Evolutionary conservation across 2,797 vertebrate genomes (phyloP), one percentile per base, ranked within the genome.

Genomic region (Iguana delicatissima): DNA sequence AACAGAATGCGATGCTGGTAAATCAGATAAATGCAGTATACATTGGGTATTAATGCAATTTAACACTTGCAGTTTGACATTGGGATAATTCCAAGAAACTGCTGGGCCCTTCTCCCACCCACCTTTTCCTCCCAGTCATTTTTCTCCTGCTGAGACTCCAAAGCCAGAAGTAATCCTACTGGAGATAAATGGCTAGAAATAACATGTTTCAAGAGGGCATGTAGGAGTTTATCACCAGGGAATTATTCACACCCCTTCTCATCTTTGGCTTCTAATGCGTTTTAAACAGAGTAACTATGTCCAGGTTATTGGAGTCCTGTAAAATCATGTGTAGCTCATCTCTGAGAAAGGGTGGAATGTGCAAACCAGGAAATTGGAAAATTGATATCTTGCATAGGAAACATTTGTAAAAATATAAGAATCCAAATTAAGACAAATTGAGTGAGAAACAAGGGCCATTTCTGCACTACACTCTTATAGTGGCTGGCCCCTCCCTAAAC

Each of bases 301-400:
- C 52, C 6, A 18, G 2, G 64, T 64, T 50, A 35, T 50, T 12
- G 42, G 38, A 14, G 14, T 20, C 64, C 3, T 55, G 22, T 13
- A 22, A 7, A 38, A 24, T 55, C 64, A 82, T 4, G 1, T 1
- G 13, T 6, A 69, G 46, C 35, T 52, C 89, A 55, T 74, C 38
- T 3, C 46, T 55, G 72, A 90, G 62, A n/a, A 89, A 84, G 77
- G 82, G 26, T 18, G 64, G 50, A 16, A 72, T 46, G 2, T 0
- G 85, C 42, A 32, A 85, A 59, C 81, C 10, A 89, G 62, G 20
- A 90, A 73, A 24, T 26, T 84, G 81, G 22, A 76, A 35, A 38
- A 7, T 64, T 57, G 20, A 46, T 6, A 10, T 32, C 69, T 89
- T 79, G 46, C 80, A 52, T 77, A 29, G 46, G 80, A 79, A 80